phyloP scores from a whole-genome alignment of 2,888 invertebrate genomes.

The Sinopyrophorus schimmeli region DNA sequence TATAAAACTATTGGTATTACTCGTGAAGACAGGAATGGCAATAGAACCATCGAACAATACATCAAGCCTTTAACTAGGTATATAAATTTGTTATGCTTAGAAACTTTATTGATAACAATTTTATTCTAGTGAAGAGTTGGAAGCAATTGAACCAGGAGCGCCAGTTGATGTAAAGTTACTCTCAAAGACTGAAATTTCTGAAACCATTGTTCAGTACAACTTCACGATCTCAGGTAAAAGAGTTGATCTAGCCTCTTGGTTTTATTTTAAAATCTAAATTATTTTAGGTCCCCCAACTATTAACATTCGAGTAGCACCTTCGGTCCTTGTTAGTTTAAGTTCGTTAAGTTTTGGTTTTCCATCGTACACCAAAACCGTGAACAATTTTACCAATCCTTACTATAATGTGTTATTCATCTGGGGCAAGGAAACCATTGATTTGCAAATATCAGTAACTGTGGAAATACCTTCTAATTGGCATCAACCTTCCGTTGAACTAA shows the following conservation, averaged over 20 bases:
- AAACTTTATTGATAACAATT: too few species aligned
- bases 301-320: slow-evolving; percentile 64
- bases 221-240: slow-evolving; percentile 57
- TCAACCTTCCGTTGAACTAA: slow-evolving; percentile 49
- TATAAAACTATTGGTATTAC: too few species aligned
- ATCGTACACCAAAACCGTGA: slow-evolving; percentile 47
- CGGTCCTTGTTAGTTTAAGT: slow-evolving; percentile 56
- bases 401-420: slow-evolving; percentile 45
- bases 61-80: too few species aligned
- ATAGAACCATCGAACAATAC: slow-evolving; percentile 44
- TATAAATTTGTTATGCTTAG: too few species aligned
- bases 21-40: slow-evolving; percentile 49
- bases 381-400: slow-evolving; percentile 30
- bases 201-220: slow-evolving; percentile 53
- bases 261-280: neutral
- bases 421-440: slow-evolving; percentile 41
- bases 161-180: slow-evolving; percentile 39
- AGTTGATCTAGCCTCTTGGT: neutral
- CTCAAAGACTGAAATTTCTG: slow-evolving; percentile 46
- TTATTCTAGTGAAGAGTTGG: too few species aligned
- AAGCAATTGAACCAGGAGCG: too few species aligned
- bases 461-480: slow-evolving; percentile 40
- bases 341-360: slow-evolving; percentile 63
- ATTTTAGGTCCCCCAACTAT: slow-evolving; percentile 71
- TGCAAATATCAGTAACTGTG: slow-evolving; percentile 45